phyloP scores from a whole-genome alignment of 2,113 vertebrate species.

The Narcine bancroftii region DNA sequence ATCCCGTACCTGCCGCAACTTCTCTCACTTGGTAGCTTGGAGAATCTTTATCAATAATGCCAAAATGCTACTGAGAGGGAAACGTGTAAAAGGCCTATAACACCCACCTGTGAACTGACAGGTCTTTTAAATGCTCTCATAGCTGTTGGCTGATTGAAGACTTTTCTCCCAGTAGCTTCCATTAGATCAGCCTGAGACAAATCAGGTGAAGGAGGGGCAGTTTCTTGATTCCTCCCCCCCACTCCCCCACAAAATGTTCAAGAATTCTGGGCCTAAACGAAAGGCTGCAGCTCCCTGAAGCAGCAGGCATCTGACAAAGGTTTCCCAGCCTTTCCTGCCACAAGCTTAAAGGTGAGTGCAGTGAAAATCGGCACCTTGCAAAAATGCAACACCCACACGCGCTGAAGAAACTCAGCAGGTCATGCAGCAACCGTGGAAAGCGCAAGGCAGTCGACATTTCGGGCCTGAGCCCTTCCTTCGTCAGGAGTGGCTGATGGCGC shows the following conservation, averaged over 20 bases:
- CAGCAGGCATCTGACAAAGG: background rate
- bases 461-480: no score
- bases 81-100: background rate
- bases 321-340: background rate
- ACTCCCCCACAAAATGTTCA: background rate
- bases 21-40: background rate
- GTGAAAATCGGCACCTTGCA: background rate
- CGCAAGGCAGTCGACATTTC: no score
- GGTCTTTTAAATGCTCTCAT: background rate
- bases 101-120: background rate
- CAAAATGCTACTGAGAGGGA: no score
- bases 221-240: no score
- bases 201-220: no score
- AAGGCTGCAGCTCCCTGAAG: background rate
- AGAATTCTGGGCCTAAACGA: background rate
- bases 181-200: background rate
- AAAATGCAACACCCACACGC: no score
- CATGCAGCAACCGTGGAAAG: no score
- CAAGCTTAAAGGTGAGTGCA: background rate
- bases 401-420: no score
- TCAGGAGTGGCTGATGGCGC: no score
- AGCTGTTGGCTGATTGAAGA: background rate
- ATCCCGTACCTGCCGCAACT: background rate
- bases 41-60: background rate
- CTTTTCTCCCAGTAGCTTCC: background rate